Conservation (phyloP, 2,888 invertebrate species). For the Morpho achilles region DNA sequence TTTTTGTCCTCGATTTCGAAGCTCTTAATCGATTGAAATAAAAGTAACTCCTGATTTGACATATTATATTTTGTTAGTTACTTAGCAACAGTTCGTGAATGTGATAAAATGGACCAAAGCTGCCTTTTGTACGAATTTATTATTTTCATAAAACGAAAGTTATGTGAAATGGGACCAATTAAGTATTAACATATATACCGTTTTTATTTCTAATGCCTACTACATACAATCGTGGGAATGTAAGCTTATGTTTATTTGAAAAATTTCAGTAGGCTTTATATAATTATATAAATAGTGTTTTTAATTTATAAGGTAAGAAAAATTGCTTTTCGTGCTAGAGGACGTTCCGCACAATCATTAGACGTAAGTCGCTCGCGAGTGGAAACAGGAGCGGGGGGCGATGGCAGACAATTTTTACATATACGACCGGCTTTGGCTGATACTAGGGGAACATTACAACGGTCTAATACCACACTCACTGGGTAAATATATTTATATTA, state of each 20-base stretch:
- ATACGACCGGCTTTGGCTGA: constrained; percentile 70
- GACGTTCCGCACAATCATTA: constrained; percentile 70
- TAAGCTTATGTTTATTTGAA: constrained; percentile 37
- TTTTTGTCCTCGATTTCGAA: too few species aligned
- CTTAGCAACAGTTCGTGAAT: constrained; percentile 48
- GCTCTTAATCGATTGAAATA: too few species aligned
- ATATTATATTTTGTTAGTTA: constrained; percentile 29
- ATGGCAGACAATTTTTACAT: constrained; percentile 64
- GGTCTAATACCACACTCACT: constrained; percentile 74
- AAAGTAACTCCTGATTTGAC: too few species aligned
- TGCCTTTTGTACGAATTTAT: constrained; percentile 68
- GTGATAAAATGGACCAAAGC: constrained; percentile 58
- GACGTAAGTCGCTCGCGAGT: constrained; percentile 52
- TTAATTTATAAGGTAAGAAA: constrained; percentile 56
- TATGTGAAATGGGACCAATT: constrained; percentile 56
- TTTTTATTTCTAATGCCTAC: constrained; percentile 61
- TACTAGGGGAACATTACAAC: constrained; percentile 48
- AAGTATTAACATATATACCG: constrained; percentile 30
- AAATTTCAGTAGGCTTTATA: constrained; percentile 2
- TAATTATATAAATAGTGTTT: constrained; percentile 3
- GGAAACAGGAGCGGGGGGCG: constrained; percentile 54
- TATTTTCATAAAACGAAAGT: constrained; percentile 47
- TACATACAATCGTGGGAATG: constrained; percentile 69
- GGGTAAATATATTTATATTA: constrained; percentile 41
- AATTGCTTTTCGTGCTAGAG: constrained; percentile 66